Base-by-base conservation (phyloP, 2,888 invertebrate species). In the Sarcophaga subvicina region DNA sequence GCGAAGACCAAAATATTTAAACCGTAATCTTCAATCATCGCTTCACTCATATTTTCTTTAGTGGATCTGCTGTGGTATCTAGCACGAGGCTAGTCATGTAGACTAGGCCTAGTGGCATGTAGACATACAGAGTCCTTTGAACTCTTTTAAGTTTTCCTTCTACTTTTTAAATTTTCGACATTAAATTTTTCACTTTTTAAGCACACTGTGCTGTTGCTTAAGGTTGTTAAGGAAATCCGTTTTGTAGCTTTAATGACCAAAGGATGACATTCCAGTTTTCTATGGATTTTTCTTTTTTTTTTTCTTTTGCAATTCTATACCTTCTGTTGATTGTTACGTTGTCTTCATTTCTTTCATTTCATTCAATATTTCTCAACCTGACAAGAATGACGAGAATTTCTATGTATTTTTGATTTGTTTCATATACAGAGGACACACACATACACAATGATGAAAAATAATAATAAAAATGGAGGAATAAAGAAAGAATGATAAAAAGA, bases 341-440 rank as follows among this genome's bases (percentile, higher is more conserved):
- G 66, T 76, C 12, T 54, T 37, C 2, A 20, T 17, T 59, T 47
- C 17, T 12, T 45, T 27, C 14, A 63, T 59, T 45, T 54, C 6
- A 60, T 63, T 76, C 75, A 49, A 60, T 60, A 71, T 76, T 79
- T 77, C 72, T 73, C 63, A 64, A 86, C 67, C 84, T 87, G 87
- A 87, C 79, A 79, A 84, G 79, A 81, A 84, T 84, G 78, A 82
- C 71, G 81, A 84, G 79, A 76, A 80, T 87, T 76, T 84, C 22
- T 77, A 86, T 67, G 25, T 80, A 87, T 87, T 81, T 84, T 84
- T 82, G 75, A 87, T 87, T 84, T 82, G 81, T 79, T 84, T 72
- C 66, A 76, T 62, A 76, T 76, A 76, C 79, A 79, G 49, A 49
- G 79, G 71, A 37, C 5, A 37, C 37, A 37, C 37, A 37, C 37